Conservation (phyloP, 2,888 invertebrate genomes). For the Drosophila prolongata region DNA sequence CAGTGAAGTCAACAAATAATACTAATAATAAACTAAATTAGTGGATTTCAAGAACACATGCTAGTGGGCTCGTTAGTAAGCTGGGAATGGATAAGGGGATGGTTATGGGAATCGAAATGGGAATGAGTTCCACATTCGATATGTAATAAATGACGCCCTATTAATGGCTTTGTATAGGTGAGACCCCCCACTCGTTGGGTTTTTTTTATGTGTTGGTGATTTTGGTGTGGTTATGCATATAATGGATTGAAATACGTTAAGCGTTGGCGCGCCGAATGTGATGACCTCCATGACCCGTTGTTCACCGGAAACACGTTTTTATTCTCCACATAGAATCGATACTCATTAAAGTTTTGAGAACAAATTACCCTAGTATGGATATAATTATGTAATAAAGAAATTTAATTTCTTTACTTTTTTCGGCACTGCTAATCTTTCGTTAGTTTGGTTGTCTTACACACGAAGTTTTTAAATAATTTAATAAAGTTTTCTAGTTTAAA, state of each 20-base stretch:
- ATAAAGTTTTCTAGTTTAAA: neutral
- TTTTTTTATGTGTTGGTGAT: slow-evolving; percentile 16
- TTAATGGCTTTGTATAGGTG: slow-evolving; percentile 24
- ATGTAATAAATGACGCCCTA: slow-evolving; percentile 49
- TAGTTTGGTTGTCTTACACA: neutral
- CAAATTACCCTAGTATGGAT: neutral
- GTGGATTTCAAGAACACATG: slow-evolving; percentile 43
- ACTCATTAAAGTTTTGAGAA: slow-evolving; percentile 79
- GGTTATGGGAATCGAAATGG: slow-evolving; percentile 17
- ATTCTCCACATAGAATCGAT: slow-evolving; percentile 74
- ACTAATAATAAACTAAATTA: slow-evolving; percentile 41
- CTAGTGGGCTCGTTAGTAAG: slow-evolving; percentile 31
- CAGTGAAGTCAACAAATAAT: slow-evolving; percentile 25
- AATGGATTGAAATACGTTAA: slow-evolving; percentile 68
- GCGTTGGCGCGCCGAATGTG: slow-evolving; percentile 47
- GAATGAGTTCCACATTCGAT: slow-evolving; percentile 45
- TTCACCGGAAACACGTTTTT: slow-evolving; percentile 54
- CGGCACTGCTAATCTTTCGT: neutral
- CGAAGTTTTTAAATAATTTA: neutral
- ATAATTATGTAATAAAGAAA: slow-evolving; percentile 34
- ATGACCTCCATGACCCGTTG: slow-evolving; percentile 68
- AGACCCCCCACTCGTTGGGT: no score
- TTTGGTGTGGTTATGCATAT: slow-evolving; percentile 51
- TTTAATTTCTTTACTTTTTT: neutral
- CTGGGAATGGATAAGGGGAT: slow-evolving; percentile 27